phyloP scores from a whole-genome alignment of 2,797 vertebrate genomes.

The Chaetodon trifasciatus region DNA sequence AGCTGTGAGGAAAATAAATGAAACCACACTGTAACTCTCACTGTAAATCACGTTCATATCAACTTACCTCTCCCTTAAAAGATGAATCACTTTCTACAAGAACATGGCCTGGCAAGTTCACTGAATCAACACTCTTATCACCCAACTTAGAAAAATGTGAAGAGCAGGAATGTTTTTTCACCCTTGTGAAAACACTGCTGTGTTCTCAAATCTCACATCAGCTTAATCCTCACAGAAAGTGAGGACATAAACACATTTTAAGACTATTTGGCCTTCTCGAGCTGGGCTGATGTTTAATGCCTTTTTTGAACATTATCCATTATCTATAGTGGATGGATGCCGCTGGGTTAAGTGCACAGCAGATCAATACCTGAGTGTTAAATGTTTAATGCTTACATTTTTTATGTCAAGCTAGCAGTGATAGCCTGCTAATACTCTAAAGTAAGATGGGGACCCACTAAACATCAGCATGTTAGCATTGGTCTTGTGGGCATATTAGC shows the following conservation, averaged over 20 bases:
- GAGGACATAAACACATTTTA: background rate
- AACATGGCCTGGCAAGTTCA: constrained; percentile 36
- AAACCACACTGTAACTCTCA: background rate
- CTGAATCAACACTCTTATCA: constrained; percentile 39
- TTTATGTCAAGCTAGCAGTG: too few species aligned
- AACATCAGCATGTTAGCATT: background rate
- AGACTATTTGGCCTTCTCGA: background rate
- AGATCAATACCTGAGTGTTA: background rate
- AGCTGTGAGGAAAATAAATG: background rate
- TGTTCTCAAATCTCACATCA: background rate
- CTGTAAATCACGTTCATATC: background rate
- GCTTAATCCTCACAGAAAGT: background rate
- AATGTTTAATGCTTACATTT: too few species aligned
- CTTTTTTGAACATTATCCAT: background rate
- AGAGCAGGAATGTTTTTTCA: constrained; percentile 35
- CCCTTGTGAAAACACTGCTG: constrained; percentile 27
- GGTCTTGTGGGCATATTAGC: background rate
- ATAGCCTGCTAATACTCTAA: background rate
- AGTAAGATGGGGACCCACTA: background rate
- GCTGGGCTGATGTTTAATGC: background rate
- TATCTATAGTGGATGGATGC: background rate
- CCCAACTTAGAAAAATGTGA: constrained; percentile 16
- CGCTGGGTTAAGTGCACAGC: background rate
- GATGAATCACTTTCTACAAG: constrained; percentile 17
- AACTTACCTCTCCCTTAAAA: constrained; percentile 2